Evolutionary conservation across 2,888 invertebrate species (phyloP), one percentile per base, ranked within the genome.

Genomic region (Dryomyza anilis): DNA sequence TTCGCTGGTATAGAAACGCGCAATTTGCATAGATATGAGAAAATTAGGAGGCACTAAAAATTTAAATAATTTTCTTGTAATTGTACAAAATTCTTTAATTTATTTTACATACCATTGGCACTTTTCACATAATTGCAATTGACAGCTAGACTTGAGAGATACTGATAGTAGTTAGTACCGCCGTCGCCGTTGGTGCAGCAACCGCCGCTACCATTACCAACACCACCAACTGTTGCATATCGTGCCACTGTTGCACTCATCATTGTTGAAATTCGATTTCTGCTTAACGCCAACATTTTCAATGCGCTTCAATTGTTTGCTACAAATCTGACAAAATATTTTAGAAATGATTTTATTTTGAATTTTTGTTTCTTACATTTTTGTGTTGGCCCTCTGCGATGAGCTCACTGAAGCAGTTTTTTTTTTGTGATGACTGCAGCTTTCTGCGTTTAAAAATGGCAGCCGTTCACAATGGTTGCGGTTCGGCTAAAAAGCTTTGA

Each of bases 241-340:
- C 52, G 45, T 5, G 48, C 57, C 25, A 46, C 21, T 36, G 53
- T 57, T 29, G 60, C 10, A 52, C 39, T 57, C 3, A 65, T n/a
- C 4, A 25, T 57, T 6, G 65, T 52, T 16, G 65, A 43, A 36
- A 64, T 25, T 58, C 61, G 39, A 10, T 46, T 45, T 23, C 57
- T 33, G 46, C 64, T 67, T 16, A 61, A 30, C 2, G 63, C 63
- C 27, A 67, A 61, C 67, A 67, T 67, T 45, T 60, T 48, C 25
- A 25, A 10, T 12, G 23, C n/a, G 21, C 14, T 21, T 10, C 29
- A 23, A 59, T 21, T 19, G 8, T 56, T 39, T 50, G 8, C 23
- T 25, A 8, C 4, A 48, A 48, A 12, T 2, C 2, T 21, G 16
- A 10, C 19, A n/a, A 25, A 36, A 56, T 56, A 39, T 21, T 56